Percentiles rank a stretch among this genome's conserved stretches.
phyloP scores from a whole-genome alignment of 2,113 vertebrate species.

The Pituophis catenifer region DNA sequence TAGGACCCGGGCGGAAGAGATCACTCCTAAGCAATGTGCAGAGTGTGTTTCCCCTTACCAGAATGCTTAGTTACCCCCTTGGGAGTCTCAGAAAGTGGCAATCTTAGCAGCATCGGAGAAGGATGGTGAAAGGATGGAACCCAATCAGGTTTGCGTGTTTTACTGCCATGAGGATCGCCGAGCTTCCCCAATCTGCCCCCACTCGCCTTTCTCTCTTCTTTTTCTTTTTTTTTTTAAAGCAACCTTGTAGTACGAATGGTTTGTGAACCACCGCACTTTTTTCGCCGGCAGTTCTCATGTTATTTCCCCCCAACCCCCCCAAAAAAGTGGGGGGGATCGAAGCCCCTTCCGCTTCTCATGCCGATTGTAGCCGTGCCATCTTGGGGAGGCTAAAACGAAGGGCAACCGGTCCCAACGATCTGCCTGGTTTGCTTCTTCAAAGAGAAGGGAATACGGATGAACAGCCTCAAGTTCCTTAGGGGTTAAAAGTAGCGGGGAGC shows the following conservation, averaged over 20 bases:
- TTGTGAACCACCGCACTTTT: no score
- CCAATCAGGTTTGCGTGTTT: neutral
- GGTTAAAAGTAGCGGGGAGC: neutral
- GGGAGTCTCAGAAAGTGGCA: neutral
- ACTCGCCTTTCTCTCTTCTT: neutral
- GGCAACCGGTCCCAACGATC: neutral
- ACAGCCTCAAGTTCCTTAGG: neutral
- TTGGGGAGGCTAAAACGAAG: neutral
- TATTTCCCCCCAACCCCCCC: neutral
- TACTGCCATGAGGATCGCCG: neutral
- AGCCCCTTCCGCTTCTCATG: no score
- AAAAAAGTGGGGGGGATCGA: neutral
- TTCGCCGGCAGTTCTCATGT: no score
- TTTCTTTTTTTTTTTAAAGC: neutral
- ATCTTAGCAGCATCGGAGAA: neutral
- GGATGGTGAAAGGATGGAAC: neutral
- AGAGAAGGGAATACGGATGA: neutral
- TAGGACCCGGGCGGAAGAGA: neutral
- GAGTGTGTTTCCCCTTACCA: neutral
- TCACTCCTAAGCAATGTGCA: neutral
- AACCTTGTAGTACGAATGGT: neutral
- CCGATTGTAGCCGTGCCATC: neutral
- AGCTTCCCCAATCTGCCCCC: neutral
- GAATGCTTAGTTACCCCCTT: neutral
- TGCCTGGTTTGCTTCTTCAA: neutral